Evolutionary conservation across 2,888 invertebrate genomes (phyloP).

Genomic region (Drosophila maculinotata): DNA sequence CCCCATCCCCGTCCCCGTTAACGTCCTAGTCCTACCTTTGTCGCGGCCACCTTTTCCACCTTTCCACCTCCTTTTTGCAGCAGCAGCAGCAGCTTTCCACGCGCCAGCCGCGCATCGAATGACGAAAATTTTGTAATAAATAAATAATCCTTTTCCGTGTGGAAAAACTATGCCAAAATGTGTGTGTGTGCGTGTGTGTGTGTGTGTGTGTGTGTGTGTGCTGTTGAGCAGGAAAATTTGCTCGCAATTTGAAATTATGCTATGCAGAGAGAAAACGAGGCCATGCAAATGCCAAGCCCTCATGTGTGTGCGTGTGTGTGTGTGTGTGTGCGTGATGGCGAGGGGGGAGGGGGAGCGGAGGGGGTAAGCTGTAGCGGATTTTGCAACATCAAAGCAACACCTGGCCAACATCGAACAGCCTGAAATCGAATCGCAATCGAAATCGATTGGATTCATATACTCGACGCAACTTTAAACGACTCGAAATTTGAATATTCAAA

Average conservation of each 20-base stretch:
- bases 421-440: conserved; percentile 52
- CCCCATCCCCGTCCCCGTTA: conserved; percentile 8
- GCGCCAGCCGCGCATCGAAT: conserved; percentile 76
- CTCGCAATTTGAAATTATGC: conserved; percentile 77
- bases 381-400: conserved; percentile 68
- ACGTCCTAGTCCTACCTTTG: conserved; percentile 30
- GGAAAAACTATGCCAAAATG: conserved; percentile 71
- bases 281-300: conserved; percentile 76
- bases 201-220: conserved; percentile 38
- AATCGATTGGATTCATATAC: conserved; percentile 46
- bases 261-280: conserved; percentile 58
- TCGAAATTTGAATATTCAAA: conserved; percentile 44
- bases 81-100: conserved; percentile 69
- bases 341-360: neutral
- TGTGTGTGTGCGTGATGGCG: neutral
- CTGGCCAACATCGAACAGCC: conserved; percentile 60
- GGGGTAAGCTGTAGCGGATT: conserved; percentile 46
- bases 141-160: conserved; percentile 74
- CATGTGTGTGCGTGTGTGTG: conserved; percentile 47
- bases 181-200: conserved; percentile 13
- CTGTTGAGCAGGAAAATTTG: conserved; percentile 73
- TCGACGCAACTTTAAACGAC: conserved; percentile 40
- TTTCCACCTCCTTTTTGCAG: conserved; percentile 28
- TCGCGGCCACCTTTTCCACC: conserved; percentile 30
- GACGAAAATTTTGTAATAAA: conserved; percentile 80